These are phyloP conservation scores for Columba livia DNA, from an alignment of 2,113 vertebrate genomes.

Conservation along the genomic window DNA sequence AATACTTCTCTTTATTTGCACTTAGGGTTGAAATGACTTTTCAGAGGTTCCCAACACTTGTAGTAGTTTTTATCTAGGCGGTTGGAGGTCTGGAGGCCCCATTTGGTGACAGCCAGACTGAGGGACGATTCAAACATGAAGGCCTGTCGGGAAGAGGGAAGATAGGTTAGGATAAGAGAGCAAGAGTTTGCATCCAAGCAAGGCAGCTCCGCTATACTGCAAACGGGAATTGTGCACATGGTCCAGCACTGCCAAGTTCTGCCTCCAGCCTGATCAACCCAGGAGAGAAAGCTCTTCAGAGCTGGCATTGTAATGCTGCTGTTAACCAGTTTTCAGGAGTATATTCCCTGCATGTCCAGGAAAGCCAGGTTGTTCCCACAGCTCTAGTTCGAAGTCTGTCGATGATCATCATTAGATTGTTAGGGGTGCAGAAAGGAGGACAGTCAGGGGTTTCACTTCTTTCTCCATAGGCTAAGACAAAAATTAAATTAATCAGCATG, in stretches of 20 bases:
- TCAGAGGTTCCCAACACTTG: constrained; percentile 91
- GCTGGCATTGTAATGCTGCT: not conserved
- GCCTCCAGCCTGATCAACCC: not conserved
- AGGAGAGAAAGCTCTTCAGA: not conserved
- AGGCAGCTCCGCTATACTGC: not conserved
- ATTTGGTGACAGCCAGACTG: constrained; percentile 90
- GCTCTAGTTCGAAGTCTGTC: not conserved
- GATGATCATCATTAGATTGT: not conserved
- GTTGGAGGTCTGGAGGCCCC: constrained; percentile 88
- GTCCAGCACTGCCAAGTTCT: not conserved
- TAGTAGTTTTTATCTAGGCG: constrained; percentile 90
- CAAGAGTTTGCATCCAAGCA: not conserved
- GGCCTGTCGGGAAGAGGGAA: constrained; percentile 75
- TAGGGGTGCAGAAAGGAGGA: not conserved
- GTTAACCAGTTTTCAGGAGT: not conserved
- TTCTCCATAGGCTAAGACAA: not conserved
- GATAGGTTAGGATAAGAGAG: not conserved
- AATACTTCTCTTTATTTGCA: constrained; percentile 68
- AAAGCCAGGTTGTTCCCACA: not conserved
- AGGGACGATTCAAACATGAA: constrained; percentile 98
- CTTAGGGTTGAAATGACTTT: constrained; percentile 87
- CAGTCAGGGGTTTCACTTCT: not conserved
- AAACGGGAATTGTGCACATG: not conserved
- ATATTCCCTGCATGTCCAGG: not conserved
- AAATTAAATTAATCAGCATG: not conserved